Conservation (phyloP, 2,888 invertebrate species). For the Leptinotarsa haldemani region DNA sequence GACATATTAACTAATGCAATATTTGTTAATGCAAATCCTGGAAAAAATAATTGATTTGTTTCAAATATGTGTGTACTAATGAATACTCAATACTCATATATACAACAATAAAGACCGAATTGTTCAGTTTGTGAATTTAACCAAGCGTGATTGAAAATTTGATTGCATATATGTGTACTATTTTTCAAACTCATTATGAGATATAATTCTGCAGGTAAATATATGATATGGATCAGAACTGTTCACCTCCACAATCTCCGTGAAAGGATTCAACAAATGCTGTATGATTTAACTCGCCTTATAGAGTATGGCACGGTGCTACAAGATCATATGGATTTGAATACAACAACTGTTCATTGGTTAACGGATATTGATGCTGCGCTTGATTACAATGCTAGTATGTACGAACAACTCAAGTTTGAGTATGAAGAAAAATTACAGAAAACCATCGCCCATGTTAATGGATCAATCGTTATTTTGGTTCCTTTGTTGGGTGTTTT, state of each 20-base stretch:
- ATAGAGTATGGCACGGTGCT: conserved; percentile 82
- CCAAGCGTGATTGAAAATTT: no score
- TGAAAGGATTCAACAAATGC: conserved; percentile 76
- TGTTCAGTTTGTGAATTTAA: no score
- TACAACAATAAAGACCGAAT: no score
- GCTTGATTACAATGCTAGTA: conserved; percentile 82
- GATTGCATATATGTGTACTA: no score
- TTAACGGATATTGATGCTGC: conserved; percentile 82
- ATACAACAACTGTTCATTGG: conserved; percentile 88
- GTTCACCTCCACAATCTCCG: conserved; percentile 76
- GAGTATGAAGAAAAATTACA: conserved; percentile 86
- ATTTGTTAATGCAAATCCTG: no score
- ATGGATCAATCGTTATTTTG: conserved; percentile 77
- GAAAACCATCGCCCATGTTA: conserved; percentile 76
- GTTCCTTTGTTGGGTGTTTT: conserved; percentile 74
- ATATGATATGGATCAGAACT: conserved; percentile 83
- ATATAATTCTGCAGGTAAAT: conserved; percentile 58
- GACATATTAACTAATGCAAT: no score
- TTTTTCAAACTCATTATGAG: background rate
- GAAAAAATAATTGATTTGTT: no score
- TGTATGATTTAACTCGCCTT: conserved; percentile 76
- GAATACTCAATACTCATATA: no score
- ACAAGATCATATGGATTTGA: conserved; percentile 81
- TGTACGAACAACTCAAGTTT: conserved; percentile 84
- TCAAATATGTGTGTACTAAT: no score